phyloP scores from a whole-genome alignment of 1,140 invertebrate species.

The Trichomalopsis sarcophagae region DNA sequence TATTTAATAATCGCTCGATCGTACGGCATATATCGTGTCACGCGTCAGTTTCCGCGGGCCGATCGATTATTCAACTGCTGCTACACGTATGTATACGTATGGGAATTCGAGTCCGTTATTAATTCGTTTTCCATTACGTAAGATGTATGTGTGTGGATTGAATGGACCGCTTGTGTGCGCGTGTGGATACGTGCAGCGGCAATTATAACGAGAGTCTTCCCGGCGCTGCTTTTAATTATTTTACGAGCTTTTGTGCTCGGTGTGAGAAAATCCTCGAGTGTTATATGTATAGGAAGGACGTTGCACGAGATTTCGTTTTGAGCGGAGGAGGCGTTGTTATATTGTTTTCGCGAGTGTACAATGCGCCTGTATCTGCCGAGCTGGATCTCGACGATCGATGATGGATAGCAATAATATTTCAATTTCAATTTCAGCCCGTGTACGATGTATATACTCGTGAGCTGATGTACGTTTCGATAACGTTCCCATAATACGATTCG shows the following conservation, averaged over 20 bases:
- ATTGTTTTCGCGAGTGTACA: background rate
- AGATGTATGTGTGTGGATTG: background rate
- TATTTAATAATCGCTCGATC: constrained; percentile 9
- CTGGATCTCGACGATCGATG: background rate
- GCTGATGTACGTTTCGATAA: background rate
- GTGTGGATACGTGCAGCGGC: background rate
- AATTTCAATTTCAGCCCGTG: background rate
- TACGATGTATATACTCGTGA: background rate
- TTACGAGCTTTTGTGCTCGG: background rate
- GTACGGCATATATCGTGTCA: background rate
- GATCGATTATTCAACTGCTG: background rate
- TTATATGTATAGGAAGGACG: too few relatives aligned
- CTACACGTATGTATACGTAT: too few relatives aligned
- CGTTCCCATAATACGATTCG: background rate
- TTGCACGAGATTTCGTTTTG: background rate
- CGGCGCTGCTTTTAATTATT: background rate
- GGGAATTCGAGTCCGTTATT: background rate
- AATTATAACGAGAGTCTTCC: background rate
- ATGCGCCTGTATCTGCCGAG: background rate
- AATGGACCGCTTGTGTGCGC: background rate
- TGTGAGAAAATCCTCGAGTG: background rate
- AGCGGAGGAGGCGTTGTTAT: too few relatives aligned
- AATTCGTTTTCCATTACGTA: constrained; percentile 32
- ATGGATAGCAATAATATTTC: constrained; percentile 9
- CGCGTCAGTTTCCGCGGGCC: background rate